Evolutionary conservation across 2,113 vertebrate genomes (phyloP), one percentile per base, ranked within the genome.

Genomic region (Oreochromis niloticus): DNA sequence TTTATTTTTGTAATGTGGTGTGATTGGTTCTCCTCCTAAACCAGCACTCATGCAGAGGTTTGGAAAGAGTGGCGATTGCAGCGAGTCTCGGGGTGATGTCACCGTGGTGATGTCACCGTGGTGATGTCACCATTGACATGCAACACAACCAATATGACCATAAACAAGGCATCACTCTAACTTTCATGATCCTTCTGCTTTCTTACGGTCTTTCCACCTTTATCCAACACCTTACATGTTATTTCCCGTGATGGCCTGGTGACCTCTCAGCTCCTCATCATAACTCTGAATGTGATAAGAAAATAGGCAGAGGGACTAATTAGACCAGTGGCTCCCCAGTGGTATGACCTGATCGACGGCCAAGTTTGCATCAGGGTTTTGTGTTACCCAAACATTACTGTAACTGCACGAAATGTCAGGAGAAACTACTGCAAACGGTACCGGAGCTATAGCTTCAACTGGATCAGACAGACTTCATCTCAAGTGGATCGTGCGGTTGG

Each of bases 141-240:
- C 4, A 12, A 12, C 61, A n/a, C 61, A 68, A 68, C 61, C 34
- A 68, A 22, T 68, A 39, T 0, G 0, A 0, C 61, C 61, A 0
- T 68, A 68, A 39, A 66, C 34, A 66, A 0, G 0, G 19, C 34
- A 13, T 39, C 30, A 2, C 2, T 17, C 17, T 19, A 2, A 34
- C 3, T n/a, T 39, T 3, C 32, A 66, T 5, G 19, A 66, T 66
- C 61, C 34, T 66, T 66, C 6, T 39, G 2, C 9, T 17, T 36
- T 39, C 1, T 68, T 66, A 66, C 6, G 1, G 3, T 66, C 4
- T 39, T n/a, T 39, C 12, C 66, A 71, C n/a, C 36, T 22, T 24
- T 71, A 7, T 34, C 32, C 61, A 66, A 66, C 61, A 66, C 10
- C 17, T 66, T 39, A 22, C 61, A 39, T 39, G 61, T 66, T 10